phyloP scores from a whole-genome alignment of 2,113 vertebrate species.

The Tachuris rubrigastra region DNA sequence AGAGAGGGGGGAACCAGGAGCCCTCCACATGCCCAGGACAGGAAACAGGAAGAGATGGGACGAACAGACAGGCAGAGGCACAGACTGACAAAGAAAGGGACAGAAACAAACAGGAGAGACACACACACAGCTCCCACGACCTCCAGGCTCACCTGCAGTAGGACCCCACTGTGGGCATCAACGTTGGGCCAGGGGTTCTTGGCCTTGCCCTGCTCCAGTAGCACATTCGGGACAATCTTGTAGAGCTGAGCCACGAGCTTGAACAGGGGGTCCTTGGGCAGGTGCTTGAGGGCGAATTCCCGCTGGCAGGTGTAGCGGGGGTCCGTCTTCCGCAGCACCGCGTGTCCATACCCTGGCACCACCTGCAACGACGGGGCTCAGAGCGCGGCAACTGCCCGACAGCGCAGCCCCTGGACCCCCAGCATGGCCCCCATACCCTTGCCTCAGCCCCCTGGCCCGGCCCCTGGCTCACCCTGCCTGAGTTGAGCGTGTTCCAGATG shows the following conservation, averaged over 20 bases:
- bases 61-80: background rate
- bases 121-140: rapidly evolving
- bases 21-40: rapidly evolving
- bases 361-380: background rate
- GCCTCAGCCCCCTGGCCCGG: rapidly evolving
- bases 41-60: background rate
- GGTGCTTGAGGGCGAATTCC: constrained; percentile 22
- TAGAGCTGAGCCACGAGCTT: constrained; percentile 94
- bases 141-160: constrained; percentile 85
- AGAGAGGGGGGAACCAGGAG: rapidly evolving
- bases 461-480: constrained; percentile 84
- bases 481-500: constrained; percentile 99
- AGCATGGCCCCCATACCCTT: background rate
- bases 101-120: too few species aligned
- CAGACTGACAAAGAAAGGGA: background rate
- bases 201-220: constrained; percentile 96
- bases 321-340: constrained; percentile 4
- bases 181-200: constrained; percentile 99
- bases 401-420: background rate
- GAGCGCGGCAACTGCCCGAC: background rate
- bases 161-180: constrained; percentile 94
- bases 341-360: background rate
- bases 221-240: constrained; percentile 93
- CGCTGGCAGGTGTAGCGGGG: constrained; percentile 14
- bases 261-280: constrained; percentile 75